Base-by-base conservation (phyloP, 2,888 invertebrate species). In the Philereme transversata region DNA sequence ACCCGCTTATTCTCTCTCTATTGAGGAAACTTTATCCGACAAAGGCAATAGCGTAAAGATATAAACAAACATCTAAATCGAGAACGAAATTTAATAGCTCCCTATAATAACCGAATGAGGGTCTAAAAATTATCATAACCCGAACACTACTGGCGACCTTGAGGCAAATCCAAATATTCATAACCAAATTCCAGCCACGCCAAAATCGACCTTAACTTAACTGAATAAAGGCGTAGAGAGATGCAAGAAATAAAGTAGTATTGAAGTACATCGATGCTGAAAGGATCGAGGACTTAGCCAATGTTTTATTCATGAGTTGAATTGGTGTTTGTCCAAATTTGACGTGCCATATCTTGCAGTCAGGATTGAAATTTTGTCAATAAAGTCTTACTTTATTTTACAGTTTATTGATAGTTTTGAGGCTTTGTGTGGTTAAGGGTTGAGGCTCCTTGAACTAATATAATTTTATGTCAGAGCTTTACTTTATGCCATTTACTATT, bases 261-360 rank as follows among this genome's bases (percentile, higher is more conserved):
- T 60, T 63, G 52, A 63, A 70, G 74, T 70, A 72, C 70, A 82
- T 79, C 76, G 75, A 77, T 73, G 75, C 73, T 75, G 75, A 78
- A 77, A 76, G 79, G 81, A 77, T 79, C 77, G 76, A 72, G 65
- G 68, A 68, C 68, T 68, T 68, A 64, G 64, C 67, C 70, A 63
- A 88, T 87, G 85, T 82, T 78, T 87, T 87, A 87, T 88, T 87
- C 88, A 88, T 84, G 73, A 74, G 65, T 68, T 69, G 81, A 85
- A 82, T 81, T 81, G 83, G 82, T 86, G 86, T 87, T 86, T 86
- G 87, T 87, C 85, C 84, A 86, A 87, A 87, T 86, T 85, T 87
- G 84, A 86, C 86, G 84, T 81, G 77, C 76, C 76, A 77, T 82
- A 80, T 81, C 77, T 82, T 79, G 79, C 77, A 74, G 70, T 63